These are phyloP conservation scores for Sarcoramphus papa DNA, from an alignment of 2,797 vertebrate genomes.

Conservation along the genomic window DNA sequence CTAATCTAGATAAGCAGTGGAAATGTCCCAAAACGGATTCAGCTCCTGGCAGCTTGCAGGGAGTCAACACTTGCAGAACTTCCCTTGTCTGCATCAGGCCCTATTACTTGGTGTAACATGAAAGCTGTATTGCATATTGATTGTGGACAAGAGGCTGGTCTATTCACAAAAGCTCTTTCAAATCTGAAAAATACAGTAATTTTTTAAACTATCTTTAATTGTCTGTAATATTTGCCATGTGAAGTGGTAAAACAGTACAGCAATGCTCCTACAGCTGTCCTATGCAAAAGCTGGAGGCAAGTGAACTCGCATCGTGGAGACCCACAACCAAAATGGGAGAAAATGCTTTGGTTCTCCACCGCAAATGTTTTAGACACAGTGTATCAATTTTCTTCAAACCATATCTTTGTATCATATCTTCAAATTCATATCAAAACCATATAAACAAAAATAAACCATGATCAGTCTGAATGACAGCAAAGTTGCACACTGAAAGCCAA, in stretches of 20 bases:
- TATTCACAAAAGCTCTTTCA: background rate
- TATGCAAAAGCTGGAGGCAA: background rate
- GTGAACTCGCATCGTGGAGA: background rate
- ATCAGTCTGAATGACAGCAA: background rate
- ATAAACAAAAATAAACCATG: background rate
- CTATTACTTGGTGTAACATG: background rate
- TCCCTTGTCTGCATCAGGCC: background rate
- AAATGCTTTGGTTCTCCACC: background rate
- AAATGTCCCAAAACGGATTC: background rate
- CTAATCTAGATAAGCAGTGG: rapidly evolving
- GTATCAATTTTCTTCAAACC: background rate
- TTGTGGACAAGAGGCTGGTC: background rate
- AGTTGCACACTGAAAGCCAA: background rate
- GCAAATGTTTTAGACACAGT: background rate
- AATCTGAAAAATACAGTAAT: background rate
- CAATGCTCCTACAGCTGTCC: background rate
- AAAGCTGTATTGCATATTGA: background rate
- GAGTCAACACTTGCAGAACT: background rate
- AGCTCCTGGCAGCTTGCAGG: background rate
- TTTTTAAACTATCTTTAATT: background rate
- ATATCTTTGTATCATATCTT: background rate
- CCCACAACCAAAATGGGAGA: background rate
- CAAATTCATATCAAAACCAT: background rate
- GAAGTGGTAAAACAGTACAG: background rate
- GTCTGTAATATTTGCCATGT: background rate